phyloP scores from a whole-genome alignment of 1,140 invertebrate species.

The Panulirus ornatus region DNA sequence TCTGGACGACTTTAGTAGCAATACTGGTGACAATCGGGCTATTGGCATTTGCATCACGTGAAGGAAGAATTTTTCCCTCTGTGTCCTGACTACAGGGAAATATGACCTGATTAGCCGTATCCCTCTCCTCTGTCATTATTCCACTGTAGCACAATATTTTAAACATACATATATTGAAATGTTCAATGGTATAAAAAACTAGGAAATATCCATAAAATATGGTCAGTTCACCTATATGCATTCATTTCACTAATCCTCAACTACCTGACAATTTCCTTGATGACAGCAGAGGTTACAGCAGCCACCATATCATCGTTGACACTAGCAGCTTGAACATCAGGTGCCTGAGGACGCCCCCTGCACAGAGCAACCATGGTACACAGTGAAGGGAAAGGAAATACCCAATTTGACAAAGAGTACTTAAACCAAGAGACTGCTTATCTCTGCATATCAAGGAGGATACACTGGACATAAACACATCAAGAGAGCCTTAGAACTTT shows the following conservation, averaged over 20 bases:
- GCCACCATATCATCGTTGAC: constrained; percentile 59
- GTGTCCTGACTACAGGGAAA: constrained; percentile 58
- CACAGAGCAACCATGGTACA: too few species aligned
- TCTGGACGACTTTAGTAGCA: constrained; percentile 62
- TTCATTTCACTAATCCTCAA: not conserved
- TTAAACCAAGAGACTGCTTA: too few species aligned
- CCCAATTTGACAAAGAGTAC: too few species aligned
- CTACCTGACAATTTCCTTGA: constrained; percentile 61
- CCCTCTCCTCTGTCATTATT: too few species aligned
- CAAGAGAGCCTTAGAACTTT: too few species aligned
- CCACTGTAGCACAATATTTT: too few species aligned
- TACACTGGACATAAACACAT: too few species aligned
- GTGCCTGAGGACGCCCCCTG: constrained; percentile 42
- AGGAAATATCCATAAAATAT: not conserved
- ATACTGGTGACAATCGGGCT: constrained; percentile 55
- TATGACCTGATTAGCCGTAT: not conserved
- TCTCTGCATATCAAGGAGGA: too few species aligned
- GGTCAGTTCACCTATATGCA: not conserved
- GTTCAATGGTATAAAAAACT: too few species aligned
- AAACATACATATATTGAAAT: not conserved
- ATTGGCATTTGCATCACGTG: constrained; percentile 55
- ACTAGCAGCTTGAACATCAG: not conserved
- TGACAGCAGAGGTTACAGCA: constrained; percentile 55
- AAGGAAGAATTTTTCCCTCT: constrained; percentile 54
- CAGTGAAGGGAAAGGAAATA: not conserved